phyloP scores from a whole-genome alignment of 35 echinoderm and acorn worm species.

The Eucidaris tribuloides region DNA sequence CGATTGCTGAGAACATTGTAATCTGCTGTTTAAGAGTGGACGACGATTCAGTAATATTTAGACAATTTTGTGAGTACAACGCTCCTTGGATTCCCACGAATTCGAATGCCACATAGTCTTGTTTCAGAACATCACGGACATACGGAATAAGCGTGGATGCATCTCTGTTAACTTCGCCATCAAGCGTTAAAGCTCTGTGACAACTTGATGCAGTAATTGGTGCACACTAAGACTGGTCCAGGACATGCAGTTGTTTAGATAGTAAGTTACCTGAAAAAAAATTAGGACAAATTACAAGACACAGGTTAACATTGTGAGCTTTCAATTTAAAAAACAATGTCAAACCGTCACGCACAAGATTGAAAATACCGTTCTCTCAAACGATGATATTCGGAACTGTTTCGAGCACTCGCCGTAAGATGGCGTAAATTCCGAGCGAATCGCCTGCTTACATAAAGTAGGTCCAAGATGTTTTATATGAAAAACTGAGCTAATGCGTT shows the following conservation, averaged over 20 bases:
- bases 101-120: conserved; percentile 44
- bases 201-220: conserved; percentile 33
- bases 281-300: no score
- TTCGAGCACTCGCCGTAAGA: no score
- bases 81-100: conserved; percentile 26
- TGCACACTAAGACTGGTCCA: conserved; percentile 34
- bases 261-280: conserved; percentile 49
- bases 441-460: no score
- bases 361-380: no score
- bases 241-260: conserved; percentile 36
- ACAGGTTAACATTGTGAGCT: no score
- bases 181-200: conserved; percentile 49
- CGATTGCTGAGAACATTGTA: neutral
- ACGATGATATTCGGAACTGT: no score
- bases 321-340: no score
- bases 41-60: conserved; percentile 60
- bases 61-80: conserved; percentile 26
- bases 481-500: no score
- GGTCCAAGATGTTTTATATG: no score
- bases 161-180: conserved; percentile 70
- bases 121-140: conserved; percentile 34
- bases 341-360: no score
- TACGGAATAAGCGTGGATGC: conserved; percentile 2
- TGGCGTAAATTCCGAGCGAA: no score
- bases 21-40: conserved; percentile 17